Conservation (phyloP, 2,888 invertebrate genomes). For the Watsonalla binaria region DNA sequence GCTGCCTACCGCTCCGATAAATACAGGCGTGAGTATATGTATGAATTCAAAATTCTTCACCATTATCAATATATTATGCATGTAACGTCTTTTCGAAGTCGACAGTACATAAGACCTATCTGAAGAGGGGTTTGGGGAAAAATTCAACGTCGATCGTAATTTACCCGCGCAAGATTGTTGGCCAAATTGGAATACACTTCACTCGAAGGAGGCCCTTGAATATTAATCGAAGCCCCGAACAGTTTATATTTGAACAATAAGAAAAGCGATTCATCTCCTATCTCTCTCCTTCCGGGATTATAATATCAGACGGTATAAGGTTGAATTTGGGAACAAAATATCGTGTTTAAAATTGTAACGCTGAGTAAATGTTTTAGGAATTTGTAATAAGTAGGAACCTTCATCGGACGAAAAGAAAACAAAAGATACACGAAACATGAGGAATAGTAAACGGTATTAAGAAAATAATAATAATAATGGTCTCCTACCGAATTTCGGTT, state of each 20-base stretch:
- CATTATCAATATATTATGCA: neutral
- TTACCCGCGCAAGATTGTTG: neutral
- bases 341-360: too few species aligned
- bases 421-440: too few species aligned
- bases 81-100: neutral
- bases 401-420: too few species aligned
- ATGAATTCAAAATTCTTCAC: too few species aligned
- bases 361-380: too few species aligned
- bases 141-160: neutral
- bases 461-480: too few species aligned
- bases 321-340: neutral
- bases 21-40: too few species aligned
- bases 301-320: neutral
- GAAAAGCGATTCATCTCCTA: neutral
- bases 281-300: neutral
- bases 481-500: too few species aligned
- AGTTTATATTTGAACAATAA: neutral
- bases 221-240: slow-evolving; percentile 1
- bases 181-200: slow-evolving; percentile 2
- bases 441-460: too few species aligned
- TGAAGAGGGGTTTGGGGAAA: neutral
- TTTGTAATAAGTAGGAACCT: too few species aligned
- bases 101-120: neutral
- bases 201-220: neutral
- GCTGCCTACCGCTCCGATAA: too few species aligned